Conservation (phyloP, 1,140 invertebrate genomes). For the Aphelenchoides fujianensis region DNA sequence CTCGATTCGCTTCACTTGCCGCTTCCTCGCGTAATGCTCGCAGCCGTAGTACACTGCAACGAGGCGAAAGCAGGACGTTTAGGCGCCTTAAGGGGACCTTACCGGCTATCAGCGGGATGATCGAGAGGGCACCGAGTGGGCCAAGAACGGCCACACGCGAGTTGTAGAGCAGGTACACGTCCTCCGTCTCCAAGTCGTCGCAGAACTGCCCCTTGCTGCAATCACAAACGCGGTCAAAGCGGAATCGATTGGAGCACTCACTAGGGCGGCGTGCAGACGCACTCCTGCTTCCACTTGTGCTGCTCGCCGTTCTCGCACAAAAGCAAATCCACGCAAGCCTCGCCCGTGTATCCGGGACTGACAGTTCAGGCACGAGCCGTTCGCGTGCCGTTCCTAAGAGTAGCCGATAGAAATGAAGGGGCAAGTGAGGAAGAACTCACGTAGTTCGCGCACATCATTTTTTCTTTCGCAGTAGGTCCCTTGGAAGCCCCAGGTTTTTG, state of each 20-base stretch:
- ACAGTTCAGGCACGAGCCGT: conserved; percentile 50
- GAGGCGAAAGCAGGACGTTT: no score
- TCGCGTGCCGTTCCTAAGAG: conserved; percentile 38
- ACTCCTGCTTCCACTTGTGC: conserved; percentile 30
- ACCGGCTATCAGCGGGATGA: no score
- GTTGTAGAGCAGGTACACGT: conserved; percentile 53
- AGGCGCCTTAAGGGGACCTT: no score
- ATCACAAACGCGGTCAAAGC: no score
- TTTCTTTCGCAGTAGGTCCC: conserved; percentile 51
- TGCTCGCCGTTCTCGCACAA: conserved; percentile 42
- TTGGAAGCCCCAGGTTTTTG: conserved; percentile 37
- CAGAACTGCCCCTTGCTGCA: conserved; percentile 35
- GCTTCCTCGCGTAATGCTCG: conserved; percentile 45
- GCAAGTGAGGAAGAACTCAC: no score
- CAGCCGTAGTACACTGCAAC: conserved; percentile 46
- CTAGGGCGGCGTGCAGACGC: conserved; percentile 44
- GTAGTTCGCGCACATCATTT: conserved; percentile 19
- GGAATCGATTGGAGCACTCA: no score
- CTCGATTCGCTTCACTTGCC: conserved; percentile 50
- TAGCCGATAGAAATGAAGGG: no score
- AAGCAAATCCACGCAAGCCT: conserved; percentile 44
- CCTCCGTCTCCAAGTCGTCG: conserved; percentile 43
- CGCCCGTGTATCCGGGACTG: conserved; percentile 38
- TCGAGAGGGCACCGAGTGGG: conserved; percentile 42
- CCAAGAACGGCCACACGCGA: conserved; percentile 40